These are phyloP conservation scores for Sepioteuthis lessoniana DNA, from an alignment of 2,888 invertebrate species.

Conservation along the genomic window DNA sequence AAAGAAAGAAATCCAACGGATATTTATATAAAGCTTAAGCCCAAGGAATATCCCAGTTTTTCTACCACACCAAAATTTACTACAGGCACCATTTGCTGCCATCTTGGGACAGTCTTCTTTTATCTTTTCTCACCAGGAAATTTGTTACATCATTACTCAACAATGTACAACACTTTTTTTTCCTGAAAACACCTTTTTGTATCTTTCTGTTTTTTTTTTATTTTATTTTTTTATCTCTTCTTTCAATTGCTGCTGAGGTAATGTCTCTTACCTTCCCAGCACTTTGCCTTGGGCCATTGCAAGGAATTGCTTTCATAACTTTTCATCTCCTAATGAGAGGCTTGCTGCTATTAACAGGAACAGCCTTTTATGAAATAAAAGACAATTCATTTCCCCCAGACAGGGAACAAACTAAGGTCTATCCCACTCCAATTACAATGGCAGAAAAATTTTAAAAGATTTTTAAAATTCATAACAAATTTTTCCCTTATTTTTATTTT, in stretches of 20 bases:
- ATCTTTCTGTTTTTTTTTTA: not conserved
- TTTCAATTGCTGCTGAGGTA: not conserved
- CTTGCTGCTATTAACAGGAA: not conserved
- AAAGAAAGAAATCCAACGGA: too few relatives aligned
- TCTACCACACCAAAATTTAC: not conserved
- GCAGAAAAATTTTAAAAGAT: not conserved
- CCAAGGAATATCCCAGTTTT: not conserved
- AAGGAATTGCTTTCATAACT: slow-evolving; percentile 5
- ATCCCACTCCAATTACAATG: not conserved
- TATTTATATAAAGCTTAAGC: not conserved
- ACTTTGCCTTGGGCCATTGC: not conserved
- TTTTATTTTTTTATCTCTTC: not conserved
- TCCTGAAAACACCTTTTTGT: not conserved
- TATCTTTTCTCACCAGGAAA: not conserved
- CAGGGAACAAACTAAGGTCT: not conserved
- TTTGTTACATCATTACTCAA: slow-evolving; percentile 16
- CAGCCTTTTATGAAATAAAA: not conserved
- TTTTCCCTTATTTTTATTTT: not conserved
- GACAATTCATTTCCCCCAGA: not conserved
- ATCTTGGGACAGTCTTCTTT: not conserved
- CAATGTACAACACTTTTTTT: not conserved
- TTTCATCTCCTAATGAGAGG: not conserved
- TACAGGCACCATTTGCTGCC: not conserved
- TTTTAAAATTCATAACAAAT: not conserved
- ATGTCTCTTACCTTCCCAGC: not conserved